Base-by-base conservation (phyloP, 2,888 invertebrate genomes). In the Nipponacmea schrenckii region DNA sequence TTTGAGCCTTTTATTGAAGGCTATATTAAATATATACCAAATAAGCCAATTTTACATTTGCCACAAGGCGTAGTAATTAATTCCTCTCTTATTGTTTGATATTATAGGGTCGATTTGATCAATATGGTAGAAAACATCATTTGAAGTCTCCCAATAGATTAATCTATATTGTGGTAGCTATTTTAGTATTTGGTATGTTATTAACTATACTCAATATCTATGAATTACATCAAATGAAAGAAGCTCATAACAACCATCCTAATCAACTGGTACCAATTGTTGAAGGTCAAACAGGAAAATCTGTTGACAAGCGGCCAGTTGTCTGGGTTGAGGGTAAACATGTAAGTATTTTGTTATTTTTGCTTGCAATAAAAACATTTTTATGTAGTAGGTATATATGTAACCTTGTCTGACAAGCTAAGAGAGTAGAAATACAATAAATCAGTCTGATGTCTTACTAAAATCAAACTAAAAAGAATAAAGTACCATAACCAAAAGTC, bases 201-300 rank as follows among this genome's bases (percentile, higher is more conserved):
- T 74, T 87, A 20, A 84, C 82, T 2, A 44, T 82, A 4, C 77
- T 87, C 39, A 87, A 87, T 75, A 81, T 87, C 65, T 86, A 85
- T 67, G 82, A 87, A 75, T 80, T 87, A 15, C 81, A 84, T 45
- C 80, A 81, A 68, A 81, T 87, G 76, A 85, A 79, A 72, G 79
- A 75, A n/a, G 84, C 85, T 44, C 83, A 85, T 69, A 64, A 66
- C 8, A 63, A 74, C 4, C 75, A 79, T 17, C 76, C 77, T 20
- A 45, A 62, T 14, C 63, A 69, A 4, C 67, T 72, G 1, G 20
- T 64, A n/a, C 63, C 79, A 1, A 39, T 75, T 14, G 77, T 79
- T 1, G 84, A 81, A 64, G 81, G 76, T 1, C 72, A 74, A 24
- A 70, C 72, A 8, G 78, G 76, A 1, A 76, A 74, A 64, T 69